Base-by-base conservation (phyloP, 2,888 invertebrate species). In the Cryptophagus acutangulus region DNA sequence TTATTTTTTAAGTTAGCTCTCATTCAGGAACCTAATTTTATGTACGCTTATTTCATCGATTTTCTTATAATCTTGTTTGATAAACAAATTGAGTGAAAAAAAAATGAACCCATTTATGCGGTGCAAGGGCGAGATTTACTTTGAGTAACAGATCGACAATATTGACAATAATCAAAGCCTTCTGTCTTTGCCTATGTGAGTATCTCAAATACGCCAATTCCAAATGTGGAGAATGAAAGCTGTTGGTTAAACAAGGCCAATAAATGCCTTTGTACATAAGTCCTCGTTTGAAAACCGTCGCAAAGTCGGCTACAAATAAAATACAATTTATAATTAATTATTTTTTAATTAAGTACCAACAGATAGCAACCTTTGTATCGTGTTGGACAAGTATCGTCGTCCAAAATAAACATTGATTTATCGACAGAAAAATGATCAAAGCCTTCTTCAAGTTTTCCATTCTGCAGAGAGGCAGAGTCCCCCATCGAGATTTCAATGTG, bases 161-260 rank as follows among this genome's bases (percentile, higher is more conserved):
- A 65, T 93, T 93, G 48, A 93, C 88, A 69, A 92, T 88, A 46
- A 92, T 89, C 39, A 93, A 75, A 2, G 92, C 90, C 63, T 87
- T 89, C 67, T 92, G 91, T 26, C 92, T 77, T 70, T 93, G 91
- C 37, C 92, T 75, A 66, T 91, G 84, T 2, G 92, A 91, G 67
- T 93, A 93, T 57, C 86, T 79, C 62, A 92, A 81, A 66, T 92
- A 93, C 15, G 89, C 87, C 41, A 81, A 71, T 67, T 93, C 93
- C 58, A 92, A 73, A 55, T 81, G 79, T 55, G 80, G 78, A 54
- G 77, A 78, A 69, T 79, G 71, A 71, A 93, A 93, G 60, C 87
- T 87, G 72, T 89, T 90, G 37, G 87, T 88, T 37, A 90, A 73
- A 15, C 89, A 87, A 2, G 90, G 91, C 72, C 87, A 87, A 57